Conservation (phyloP, 2,888 invertebrate species). For the Phaedon cochleariae region DNA sequence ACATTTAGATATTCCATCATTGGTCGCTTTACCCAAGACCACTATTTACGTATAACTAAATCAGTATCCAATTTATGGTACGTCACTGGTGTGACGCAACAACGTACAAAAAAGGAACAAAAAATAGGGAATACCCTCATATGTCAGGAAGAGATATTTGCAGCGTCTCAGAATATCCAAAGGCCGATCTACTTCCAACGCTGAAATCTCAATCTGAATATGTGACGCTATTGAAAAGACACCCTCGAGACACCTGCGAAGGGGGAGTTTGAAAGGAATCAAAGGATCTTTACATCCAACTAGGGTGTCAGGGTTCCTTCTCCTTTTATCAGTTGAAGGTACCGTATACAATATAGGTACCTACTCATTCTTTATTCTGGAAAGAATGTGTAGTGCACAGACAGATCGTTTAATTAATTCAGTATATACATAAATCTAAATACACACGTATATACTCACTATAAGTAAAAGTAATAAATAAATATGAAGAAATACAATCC, state of each 20-base stretch:
- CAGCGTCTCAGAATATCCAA: slow-evolving; percentile 25
- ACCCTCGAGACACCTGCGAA: slow-evolving; percentile 42
- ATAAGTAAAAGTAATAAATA: too few relatives aligned
- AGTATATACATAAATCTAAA: too few relatives aligned
- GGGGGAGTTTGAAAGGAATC: slow-evolving; percentile 7
- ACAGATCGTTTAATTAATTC: background rate
- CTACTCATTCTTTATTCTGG: background rate
- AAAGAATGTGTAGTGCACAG: background rate
- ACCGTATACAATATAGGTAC: background rate
- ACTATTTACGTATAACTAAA: too few relatives aligned
- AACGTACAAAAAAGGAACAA: slow-evolving; percentile 9
- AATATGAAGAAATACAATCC: too few relatives aligned
- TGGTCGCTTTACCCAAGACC: too few relatives aligned
- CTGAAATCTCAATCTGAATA: slow-evolving; percentile 26
- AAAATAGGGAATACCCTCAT: slow-evolving; percentile 20
- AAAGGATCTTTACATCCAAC: slow-evolving; percentile 13
- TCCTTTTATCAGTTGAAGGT: background rate
- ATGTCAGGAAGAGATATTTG: slow-evolving; percentile 28
- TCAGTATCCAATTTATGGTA: too few relatives aligned
- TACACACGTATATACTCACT: too few relatives aligned
- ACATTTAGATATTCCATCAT: too few relatives aligned
- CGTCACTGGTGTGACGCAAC: slow-evolving; percentile 13
- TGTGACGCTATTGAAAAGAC: slow-evolving; percentile 31
- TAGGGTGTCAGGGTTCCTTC: background rate
- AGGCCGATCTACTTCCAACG: slow-evolving; percentile 20